Base-by-base conservation (phyloP, 2,888 invertebrate species). In the Heliothis peltigera region DNA sequence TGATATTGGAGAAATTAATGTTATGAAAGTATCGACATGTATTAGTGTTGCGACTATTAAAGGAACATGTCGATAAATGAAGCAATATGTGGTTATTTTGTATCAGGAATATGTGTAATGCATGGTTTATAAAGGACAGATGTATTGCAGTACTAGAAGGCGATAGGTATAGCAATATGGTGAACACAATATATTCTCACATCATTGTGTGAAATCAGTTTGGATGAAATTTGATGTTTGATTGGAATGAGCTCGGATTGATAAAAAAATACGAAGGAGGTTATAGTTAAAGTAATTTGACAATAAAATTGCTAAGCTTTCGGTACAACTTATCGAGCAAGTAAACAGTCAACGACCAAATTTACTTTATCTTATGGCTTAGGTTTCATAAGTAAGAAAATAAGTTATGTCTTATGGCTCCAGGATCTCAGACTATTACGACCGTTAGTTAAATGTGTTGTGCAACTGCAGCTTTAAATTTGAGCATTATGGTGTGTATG, bases 301-400 rank as follows among this genome's bases (percentile, higher is more conserved):
- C 73, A 77, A 77, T 79, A 79, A 76, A 73, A 56, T 74, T 59
- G 62, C 35, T 58, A 28, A 62, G n/a, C n/a, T n/a, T n/a, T n/a
- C n/a, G n/a, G n/a, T n/a, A n/a, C n/a, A n/a, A n/a, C n/a, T n/a
- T n/a, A n/a, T n/a, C n/a, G n/a, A n/a, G n/a, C n/a, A n/a, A n/a
- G n/a, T n/a, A n/a, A n/a, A n/a, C n/a, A n/a, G n/a, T n/a, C n/a
- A n/a, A n/a, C n/a, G n/a, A n/a, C n/a, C n/a, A n/a, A n/a, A n/a
- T n/a, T n/a, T n/a, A n/a, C n/a, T n/a, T n/a, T n/a, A n/a, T n/a
- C n/a, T n/a, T n/a, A n/a, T n/a, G n/a, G n/a, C n/a, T n/a, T n/a
- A n/a, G n/a, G n/a, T n/a, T n/a, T n/a, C n/a, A n/a, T n/a, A n/a
- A n/a, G n/a, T n/a, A n/a, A n/a, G n/a, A n/a, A n/a, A n/a, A n/a